phyloP scores from a whole-genome alignment of 2,888 invertebrate genomes.

The Hirudinaria manillensis region DNA sequence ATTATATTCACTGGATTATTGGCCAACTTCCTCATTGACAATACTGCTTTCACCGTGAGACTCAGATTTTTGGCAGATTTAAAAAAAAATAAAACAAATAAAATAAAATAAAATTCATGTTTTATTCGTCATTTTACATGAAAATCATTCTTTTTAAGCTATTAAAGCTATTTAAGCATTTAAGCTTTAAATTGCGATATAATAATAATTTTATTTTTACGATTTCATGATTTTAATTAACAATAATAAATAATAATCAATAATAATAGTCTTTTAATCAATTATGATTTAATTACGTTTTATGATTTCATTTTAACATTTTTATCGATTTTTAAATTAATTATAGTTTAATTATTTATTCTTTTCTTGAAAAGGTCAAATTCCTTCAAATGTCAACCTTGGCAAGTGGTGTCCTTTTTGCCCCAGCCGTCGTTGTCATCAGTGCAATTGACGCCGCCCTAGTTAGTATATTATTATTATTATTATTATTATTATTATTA shows the following conservation, averaged over 20 bases:
- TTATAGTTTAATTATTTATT: background rate
- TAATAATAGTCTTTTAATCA: too few species aligned
- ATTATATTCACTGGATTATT: constrained; percentile 19
- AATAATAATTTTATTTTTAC: background rate
- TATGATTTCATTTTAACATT: background rate
- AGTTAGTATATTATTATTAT: background rate
- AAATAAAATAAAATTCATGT: too few species aligned
- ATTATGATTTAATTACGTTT: background rate
- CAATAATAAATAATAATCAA: too few species aligned
- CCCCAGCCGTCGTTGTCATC: constrained; percentile 17
- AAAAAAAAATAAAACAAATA: too few species aligned
- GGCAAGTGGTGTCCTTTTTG: background rate
- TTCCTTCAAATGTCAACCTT: background rate
- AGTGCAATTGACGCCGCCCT: constrained; percentile 9
- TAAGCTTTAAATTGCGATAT: background rate
- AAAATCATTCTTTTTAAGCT: too few species aligned
- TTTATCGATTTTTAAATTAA: background rate
- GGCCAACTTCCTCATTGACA: background rate
- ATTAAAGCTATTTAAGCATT: too few species aligned
- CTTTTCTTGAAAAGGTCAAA: background rate
- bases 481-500: background rate
- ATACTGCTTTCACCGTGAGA: background rate
- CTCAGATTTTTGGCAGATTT: background rate
- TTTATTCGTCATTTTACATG: too few species aligned
- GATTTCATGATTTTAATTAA: too few species aligned